Evolutionary conservation across 92 coral and sea anemone genomes (phyloP).

Genomic region (Anthopleura xanthogrammica): DNA sequence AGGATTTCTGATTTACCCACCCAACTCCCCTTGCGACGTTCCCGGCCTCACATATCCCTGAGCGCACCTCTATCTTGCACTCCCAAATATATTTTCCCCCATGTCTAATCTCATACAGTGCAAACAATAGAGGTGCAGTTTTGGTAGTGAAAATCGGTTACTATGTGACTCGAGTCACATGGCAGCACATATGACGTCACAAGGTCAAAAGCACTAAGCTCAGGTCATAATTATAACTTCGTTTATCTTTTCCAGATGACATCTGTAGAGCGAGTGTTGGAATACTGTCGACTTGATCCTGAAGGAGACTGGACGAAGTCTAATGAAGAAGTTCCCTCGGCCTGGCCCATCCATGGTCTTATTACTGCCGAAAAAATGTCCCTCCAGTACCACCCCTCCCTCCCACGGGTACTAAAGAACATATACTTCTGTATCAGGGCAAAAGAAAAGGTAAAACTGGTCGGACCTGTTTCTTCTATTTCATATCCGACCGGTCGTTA

Average conservation of each 20-base stretch:
- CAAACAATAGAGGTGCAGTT: too few species aligned
- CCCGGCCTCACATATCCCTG: too few species aligned
- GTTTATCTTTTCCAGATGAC: conserved; percentile 65
- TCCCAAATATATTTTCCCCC: too few species aligned
- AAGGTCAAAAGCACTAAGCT: too few species aligned
- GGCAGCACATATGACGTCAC: too few species aligned
- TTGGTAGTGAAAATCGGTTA: too few species aligned
- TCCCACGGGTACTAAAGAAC: conserved; percentile 87
- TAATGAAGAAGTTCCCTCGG: conserved; percentile 39
- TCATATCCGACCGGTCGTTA: neutral
- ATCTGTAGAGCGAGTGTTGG: conserved; percentile 88
- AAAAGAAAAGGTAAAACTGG: conserved; percentile 75
- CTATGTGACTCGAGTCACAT: too few species aligned
- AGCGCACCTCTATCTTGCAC: too few species aligned
- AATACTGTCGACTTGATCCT: conserved; percentile 68
- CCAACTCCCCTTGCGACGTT: too few species aligned
- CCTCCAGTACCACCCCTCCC: conserved; percentile 84
- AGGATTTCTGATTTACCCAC: too few species aligned
- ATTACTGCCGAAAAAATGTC: conserved; percentile 74
- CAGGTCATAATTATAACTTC: too few species aligned
- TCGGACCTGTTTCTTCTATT: neutral
- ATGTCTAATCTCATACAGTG: too few species aligned
- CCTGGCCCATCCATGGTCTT: conserved; percentile 90
- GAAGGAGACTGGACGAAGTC: conserved; percentile 82
- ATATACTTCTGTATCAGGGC: conserved; percentile 82